A percentile compares a stretch with the other conserved stretches of the same genome.
phyloP scores from a whole-genome alignment of 2,797 vertebrate genomes.

The Natrix natrix region DNA sequence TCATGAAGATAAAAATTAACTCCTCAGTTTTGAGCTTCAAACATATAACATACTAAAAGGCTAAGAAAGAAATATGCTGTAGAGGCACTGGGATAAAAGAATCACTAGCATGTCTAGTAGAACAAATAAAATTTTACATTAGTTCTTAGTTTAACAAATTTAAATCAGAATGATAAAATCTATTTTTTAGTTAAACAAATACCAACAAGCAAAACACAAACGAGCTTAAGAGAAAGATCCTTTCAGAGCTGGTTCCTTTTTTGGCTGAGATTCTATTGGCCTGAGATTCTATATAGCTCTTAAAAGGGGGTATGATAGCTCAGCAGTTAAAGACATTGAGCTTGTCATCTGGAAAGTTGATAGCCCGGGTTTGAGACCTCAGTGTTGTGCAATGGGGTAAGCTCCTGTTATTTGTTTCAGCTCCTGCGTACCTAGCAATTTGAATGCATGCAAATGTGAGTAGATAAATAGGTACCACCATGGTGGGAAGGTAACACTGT shows the following conservation, averaged over 20 bases:
- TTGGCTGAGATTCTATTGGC: background rate
- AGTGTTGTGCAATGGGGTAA: background rate
- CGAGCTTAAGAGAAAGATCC: background rate
- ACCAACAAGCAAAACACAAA: background rate
- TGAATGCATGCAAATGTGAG: background rate
- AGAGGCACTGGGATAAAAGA: background rate
- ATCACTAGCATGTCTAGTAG: background rate
- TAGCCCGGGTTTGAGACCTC: background rate
- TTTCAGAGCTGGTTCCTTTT: background rate
- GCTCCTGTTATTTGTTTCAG: background rate
- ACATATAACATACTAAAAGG: background rate
- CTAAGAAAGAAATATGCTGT: background rate
- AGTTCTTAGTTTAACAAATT: background rate
- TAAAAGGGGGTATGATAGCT: background rate
- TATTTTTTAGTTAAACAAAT: background rate
- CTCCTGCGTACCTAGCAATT: background rate
- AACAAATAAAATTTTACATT: background rate
- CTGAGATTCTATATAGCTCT: background rate
- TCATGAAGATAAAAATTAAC: background rate
- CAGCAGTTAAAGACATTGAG: background rate
- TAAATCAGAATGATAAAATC: background rate
- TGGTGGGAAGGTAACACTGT: background rate
- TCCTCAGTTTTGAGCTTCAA: background rate
- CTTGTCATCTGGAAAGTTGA: background rate
- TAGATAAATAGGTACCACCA: background rate